Conservation (phyloP, 2,797 vertebrate genomes). For the Spinus olivaceus region DNA sequence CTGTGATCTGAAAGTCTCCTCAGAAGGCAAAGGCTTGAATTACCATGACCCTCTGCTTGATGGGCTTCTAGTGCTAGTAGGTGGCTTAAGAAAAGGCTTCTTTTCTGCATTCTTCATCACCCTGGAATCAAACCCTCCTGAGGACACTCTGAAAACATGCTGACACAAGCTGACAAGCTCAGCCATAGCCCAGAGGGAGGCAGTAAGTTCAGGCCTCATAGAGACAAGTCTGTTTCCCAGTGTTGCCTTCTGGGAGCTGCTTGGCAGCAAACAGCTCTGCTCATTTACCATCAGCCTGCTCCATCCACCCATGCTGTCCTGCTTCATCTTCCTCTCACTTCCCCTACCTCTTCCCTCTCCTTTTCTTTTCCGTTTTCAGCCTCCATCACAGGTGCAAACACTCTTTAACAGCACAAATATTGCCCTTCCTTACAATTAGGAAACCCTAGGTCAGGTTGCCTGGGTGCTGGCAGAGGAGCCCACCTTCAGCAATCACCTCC, state of each 20-base stretch:
- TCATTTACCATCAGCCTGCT: neutral
- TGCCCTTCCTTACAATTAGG: neutral
- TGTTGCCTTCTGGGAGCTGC: neutral
- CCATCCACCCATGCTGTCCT: accelerated
- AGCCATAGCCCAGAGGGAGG: neutral
- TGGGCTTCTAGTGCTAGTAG: neutral
- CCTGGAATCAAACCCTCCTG: neutral
- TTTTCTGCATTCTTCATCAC: neutral
- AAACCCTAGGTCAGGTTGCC: neutral
- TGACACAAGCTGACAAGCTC: neutral
- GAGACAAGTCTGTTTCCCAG: neutral
- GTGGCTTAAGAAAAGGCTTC: neutral
- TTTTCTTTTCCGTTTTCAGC: neutral
- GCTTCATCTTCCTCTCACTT: neutral
- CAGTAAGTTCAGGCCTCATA: neutral
- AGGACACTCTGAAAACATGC: neutral
- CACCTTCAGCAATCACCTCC: neutral
- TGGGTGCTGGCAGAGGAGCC: neutral
- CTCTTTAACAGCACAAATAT: neutral
- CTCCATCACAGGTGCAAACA: neutral
- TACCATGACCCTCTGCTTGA: neutral
- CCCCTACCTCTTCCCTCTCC: neutral
- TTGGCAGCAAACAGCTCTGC: neutral
- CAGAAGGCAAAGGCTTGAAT: neutral
- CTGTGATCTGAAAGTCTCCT: neutral